phyloP scores from a whole-genome alignment of 53 echinoderm and acorn worm genomes.

The Hippasteria phrygiana region DNA sequence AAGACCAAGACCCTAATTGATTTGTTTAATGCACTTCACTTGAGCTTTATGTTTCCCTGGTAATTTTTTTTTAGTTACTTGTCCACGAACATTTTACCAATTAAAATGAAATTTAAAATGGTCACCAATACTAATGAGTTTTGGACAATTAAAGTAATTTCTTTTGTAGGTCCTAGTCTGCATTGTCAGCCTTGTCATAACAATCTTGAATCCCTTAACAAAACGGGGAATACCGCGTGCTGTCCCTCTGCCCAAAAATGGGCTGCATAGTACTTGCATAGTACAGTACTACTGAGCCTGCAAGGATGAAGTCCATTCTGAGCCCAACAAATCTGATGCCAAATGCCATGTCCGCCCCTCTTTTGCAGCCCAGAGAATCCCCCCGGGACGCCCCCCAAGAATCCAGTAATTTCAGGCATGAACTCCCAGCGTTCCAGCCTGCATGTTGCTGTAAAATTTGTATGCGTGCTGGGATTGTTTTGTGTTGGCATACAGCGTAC shows the following conservation, averaged over 20 bases:
- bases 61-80: too few relatives aligned
- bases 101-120: too few relatives aligned
- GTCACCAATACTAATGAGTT: too few relatives aligned
- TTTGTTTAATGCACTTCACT: too few relatives aligned
- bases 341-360: background rate
- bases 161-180: background rate
- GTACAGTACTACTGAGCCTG: too few relatives aligned
- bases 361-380: background rate
- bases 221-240: background rate
- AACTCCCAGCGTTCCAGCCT: slow-evolving; percentile 13
- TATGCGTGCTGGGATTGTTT: background rate
- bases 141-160: too few relatives aligned
- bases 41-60: too few relatives aligned
- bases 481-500: too few relatives aligned
- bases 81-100: too few relatives aligned
- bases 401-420: slow-evolving; percentile 24
- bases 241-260: background rate
- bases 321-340: background rate
- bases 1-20: too few relatives aligned
- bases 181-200: background rate
- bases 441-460: background rate
- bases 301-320: background rate
- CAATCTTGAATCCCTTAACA: background rate
- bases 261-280: background rate
- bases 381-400: slow-evolving; percentile 23